Conservation (phyloP, 2,888 invertebrate species). For the Nephrotoma guestfalica region DNA sequence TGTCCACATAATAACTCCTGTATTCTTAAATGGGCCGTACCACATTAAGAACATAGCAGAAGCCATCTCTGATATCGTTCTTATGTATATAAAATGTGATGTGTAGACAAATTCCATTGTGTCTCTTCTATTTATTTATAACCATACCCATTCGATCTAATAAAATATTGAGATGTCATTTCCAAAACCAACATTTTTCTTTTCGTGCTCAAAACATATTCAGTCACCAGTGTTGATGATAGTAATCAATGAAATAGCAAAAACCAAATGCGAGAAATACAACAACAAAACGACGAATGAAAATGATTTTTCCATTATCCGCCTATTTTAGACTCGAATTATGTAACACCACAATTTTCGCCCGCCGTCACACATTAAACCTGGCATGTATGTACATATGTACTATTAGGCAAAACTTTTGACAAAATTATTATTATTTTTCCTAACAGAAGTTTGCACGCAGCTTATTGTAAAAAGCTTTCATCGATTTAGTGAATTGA, state of each 20-base stretch:
- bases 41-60: neutral
- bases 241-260: neutral
- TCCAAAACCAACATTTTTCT: neutral
- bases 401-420: neutral
- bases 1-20: neutral
- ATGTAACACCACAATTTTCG: neutral
- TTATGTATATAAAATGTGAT: neutral
- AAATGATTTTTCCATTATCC: neutral
- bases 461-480: neutral
- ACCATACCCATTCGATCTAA: neutral
- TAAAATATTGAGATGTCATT: neutral
- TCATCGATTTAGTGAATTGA: neutral
- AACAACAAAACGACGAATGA: neutral
- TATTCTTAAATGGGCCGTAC: neutral
- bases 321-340: neutral
- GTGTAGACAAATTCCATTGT: neutral
- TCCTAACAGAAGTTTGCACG: neutral
- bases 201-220: neutral
- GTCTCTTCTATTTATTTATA: neutral
- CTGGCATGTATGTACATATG: neutral
- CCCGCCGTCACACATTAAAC: neutral
- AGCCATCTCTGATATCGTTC: neutral
- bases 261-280: neutral
- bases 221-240: neutral
- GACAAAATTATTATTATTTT: neutral